Evolutionary conservation across 1,140 invertebrate genomes (phyloP), one percentile per base, ranked within the genome.

Genomic region (Drosophila nasuta): DNA sequence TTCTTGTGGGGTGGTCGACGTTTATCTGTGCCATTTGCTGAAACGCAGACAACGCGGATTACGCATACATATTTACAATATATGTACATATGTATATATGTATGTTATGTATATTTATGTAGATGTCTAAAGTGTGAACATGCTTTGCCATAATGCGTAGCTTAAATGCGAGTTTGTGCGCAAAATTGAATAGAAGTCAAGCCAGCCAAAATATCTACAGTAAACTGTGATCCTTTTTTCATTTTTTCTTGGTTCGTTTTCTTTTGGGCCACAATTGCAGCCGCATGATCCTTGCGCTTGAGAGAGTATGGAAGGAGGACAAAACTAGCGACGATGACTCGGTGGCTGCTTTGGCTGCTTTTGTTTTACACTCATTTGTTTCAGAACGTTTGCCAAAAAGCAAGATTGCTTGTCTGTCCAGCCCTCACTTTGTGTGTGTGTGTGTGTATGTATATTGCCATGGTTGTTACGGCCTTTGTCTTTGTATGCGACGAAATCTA

Each of bases 341-440:
- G 38, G n/a, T 28, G 52, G 5, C 46, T 15, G 15, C 6, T n/a
- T 56, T 45, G n/a, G 5, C 25, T 43, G 33, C 20, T 17, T 38
- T 46, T 48, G 45, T 83, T 83, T 81, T 81, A 81, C 78, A 65
- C 72, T 85, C 77, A 81, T 85, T 81, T 75, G 77, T 78, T 81
- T 75, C 64, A 67, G 67, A 78, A 75, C 78, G 51, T 71, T 85
- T 85, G 82, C 82, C 82, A 71, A 71, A 69, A 56, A 60, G 41
- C 59, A 13, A 56, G 25, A 49, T 43, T 70, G 46, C 49, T 69
- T 25, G 45, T 25, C 35, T 15, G 33, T 45, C 38, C 0, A 11
- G 10, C 1, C 46, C 33, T 28, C 54, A 17, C 0, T 1, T 6
- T 1, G 3, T 41, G 13, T 51, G 10, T 67, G 41, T 60, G 5